Evolutionary conservation across 2,797 vertebrate genomes (phyloP).

Genomic region (Podarcis lilfordi): DNA sequence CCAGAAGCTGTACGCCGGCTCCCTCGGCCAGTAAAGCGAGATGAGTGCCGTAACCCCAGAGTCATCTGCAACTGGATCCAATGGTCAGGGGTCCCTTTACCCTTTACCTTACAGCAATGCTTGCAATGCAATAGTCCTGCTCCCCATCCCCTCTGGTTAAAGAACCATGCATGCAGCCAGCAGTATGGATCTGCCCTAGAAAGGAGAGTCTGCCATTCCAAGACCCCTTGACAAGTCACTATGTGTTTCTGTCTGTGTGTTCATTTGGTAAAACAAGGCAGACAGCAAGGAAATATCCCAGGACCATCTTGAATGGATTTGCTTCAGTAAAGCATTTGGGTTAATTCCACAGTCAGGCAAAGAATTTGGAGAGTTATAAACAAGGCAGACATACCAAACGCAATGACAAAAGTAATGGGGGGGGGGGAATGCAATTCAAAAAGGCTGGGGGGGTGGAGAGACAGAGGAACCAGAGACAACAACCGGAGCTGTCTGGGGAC

Average conservation of each 20-base stretch:
- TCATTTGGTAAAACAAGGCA: slow-evolving; percentile 9
- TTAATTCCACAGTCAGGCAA: slow-evolving; percentile 32
- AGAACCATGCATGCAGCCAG: background rate
- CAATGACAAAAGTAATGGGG: slow-evolving; percentile 31
- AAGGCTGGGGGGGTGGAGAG: background rate
- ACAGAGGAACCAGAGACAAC: slow-evolving; percentile 45
- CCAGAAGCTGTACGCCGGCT: too few relatives aligned
- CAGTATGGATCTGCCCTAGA: background rate
- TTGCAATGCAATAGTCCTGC: background rate
- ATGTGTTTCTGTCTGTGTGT: background rate
- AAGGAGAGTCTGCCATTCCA: background rate
- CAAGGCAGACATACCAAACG: slow-evolving; percentile 43
- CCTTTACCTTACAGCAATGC: background rate
- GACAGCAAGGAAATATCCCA: background rate
- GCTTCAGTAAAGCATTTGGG: slow-evolving; percentile 19
- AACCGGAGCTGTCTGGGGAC: slow-evolving; percentile 46
- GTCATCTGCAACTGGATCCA: too few relatives aligned
- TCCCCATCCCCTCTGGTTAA: slow-evolving; percentile 22
- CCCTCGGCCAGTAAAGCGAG: too few relatives aligned
- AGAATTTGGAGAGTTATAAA: slow-evolving; percentile 22
- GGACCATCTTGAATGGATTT: slow-evolving; percentile 28
- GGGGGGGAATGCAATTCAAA: slow-evolving; percentile 37
- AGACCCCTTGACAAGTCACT: fast-evolving
- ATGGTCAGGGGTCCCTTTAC: too few relatives aligned
- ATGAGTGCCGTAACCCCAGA: too few relatives aligned